Conservation (phyloP, 2,888 invertebrate genomes). For the Drosophila planitibia region DNA sequence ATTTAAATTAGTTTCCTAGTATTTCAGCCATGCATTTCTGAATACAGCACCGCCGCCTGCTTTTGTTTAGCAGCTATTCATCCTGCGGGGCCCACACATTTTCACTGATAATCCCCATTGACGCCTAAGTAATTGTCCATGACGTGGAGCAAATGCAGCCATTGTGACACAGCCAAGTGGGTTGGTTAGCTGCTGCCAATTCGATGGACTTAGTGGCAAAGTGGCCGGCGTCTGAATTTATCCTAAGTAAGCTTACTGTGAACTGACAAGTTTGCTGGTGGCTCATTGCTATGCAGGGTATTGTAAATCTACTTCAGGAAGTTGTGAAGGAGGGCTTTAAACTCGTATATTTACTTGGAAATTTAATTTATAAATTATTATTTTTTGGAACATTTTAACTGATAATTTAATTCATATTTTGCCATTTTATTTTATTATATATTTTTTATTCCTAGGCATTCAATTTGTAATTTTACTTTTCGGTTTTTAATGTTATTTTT, state of each 20-base stretch:
- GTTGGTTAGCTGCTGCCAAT: conserved; percentile 26
- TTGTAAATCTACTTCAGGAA: neutral
- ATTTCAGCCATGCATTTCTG: conserved; percentile 60
- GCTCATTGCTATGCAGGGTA: conserved; percentile 5
- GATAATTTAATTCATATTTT: no score
- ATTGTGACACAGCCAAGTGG: conserved; percentile 21
- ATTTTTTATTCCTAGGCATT: neutral
- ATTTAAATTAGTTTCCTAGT: conserved; percentile 73
- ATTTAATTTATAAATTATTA: rapidly evolving
- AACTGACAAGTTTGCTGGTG: conserved; percentile 28
- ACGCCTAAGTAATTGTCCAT: conserved; percentile 56
- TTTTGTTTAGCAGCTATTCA: conserved; percentile 30
- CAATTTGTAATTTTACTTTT: neutral
- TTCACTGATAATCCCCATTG: conserved; percentile 57
- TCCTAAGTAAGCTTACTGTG: conserved; percentile 17
- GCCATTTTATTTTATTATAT: neutral
- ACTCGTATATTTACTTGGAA: neutral
- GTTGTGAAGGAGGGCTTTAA: neutral
- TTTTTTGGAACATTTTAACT: no score
- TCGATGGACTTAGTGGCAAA: conserved; percentile 35
- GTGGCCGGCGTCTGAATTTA: conserved; percentile 4
- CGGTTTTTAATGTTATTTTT: neutral
- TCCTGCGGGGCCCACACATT: conserved; percentile 23
- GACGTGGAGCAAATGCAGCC: conserved; percentile 48
- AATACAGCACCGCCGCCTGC: conserved; percentile 7